phyloP scores from a whole-genome alignment of 1,140 invertebrate species.

The Leptopilina boulardi region DNA sequence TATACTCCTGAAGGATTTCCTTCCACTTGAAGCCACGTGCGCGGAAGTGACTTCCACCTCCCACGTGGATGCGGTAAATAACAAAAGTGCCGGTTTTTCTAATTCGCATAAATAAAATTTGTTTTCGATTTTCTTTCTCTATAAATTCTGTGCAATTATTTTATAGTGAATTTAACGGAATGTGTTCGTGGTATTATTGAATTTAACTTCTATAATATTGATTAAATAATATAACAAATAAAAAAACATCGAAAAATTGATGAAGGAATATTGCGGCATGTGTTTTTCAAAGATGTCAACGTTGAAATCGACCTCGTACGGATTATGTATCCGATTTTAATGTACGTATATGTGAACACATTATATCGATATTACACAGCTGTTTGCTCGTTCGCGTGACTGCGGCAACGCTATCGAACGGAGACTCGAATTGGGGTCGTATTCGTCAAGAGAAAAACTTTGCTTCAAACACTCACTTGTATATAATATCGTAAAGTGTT shows the following conservation, averaged over 20 bases:
- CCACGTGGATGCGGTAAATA: background rate
- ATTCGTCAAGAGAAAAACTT: slow-evolving; percentile 42
- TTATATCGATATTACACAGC: slow-evolving; percentile 19
- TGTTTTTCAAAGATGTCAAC: slow-evolving; percentile 1
- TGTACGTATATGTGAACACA: slow-evolving; percentile 14
- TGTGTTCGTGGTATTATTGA: background rate
- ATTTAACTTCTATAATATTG: background rate
- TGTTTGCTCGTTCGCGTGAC: slow-evolving; percentile 39
- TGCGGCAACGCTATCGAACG: slow-evolving; percentile 48
- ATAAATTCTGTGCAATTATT: background rate
- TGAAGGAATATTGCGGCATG: background rate
- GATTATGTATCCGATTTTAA: slow-evolving; percentile 6
- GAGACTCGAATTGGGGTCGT: slow-evolving; percentile 45
- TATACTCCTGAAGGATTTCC: background rate
- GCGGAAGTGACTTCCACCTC: background rate
- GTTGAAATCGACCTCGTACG: background rate
- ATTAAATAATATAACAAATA: background rate
- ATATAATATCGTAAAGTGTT: background rate
- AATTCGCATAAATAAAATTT: background rate
- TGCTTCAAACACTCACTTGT: background rate
- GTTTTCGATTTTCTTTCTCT: background rate
- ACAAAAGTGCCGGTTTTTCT: background rate
- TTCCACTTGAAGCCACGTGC: slow-evolving; percentile 15
- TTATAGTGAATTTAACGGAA: background rate
- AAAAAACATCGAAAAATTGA: background rate